Evolutionary conservation across 2,113 vertebrate species (phyloP).

Genomic region (Columba livia): DNA sequence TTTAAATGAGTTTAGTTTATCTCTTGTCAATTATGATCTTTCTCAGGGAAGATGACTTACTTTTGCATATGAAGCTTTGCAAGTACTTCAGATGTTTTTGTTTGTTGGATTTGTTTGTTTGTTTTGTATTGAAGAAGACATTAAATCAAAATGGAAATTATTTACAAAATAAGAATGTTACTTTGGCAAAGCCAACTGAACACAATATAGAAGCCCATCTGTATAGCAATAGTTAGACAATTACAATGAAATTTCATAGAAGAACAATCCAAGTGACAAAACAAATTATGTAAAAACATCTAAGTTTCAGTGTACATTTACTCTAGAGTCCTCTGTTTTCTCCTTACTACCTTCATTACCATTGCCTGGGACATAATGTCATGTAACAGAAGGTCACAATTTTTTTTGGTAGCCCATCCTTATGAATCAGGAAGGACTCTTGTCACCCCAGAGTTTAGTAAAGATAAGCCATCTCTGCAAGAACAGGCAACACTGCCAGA

Average conservation of each 20-base stretch:
- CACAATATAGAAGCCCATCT: background rate
- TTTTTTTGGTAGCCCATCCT: background rate
- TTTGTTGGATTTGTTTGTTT: background rate
- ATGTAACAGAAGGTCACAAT: background rate
- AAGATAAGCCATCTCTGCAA: background rate
- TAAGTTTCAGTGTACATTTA: background rate
- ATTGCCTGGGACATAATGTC: background rate
- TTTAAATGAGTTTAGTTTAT: background rate
- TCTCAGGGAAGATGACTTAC: background rate
- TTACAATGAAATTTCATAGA: background rate
- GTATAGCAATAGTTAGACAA: background rate
- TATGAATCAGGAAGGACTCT: background rate
- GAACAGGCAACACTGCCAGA: background rate
- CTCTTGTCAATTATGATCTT: background rate
- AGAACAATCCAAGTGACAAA: background rate
- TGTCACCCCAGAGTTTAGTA: background rate
- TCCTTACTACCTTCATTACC: background rate
- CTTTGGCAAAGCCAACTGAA: background rate
- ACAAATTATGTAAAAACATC: background rate
- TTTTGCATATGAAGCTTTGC: background rate
- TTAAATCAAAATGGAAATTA: background rate
- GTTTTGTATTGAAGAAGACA: background rate
- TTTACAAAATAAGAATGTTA: background rate
- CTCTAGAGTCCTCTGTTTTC: background rate
- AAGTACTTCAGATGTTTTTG: background rate